Evolutionary conservation across 2,113 vertebrate genomes (phyloP), one percentile per base, ranked within the genome.

Genomic region (Ptyas mucosa): DNA sequence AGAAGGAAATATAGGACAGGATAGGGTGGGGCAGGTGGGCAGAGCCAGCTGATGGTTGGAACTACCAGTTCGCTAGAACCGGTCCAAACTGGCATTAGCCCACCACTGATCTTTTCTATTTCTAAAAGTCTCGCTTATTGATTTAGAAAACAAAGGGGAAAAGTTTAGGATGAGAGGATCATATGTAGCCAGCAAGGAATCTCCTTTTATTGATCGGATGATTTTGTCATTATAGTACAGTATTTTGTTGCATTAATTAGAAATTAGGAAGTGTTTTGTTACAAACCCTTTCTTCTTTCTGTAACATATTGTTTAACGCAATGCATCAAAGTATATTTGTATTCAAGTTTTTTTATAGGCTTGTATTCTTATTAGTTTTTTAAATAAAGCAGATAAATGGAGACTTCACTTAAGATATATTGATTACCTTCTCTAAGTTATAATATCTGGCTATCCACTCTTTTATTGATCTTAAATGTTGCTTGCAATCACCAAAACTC

Each of bases 371-470:
- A 93, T 23, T n/a, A 75, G 15, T 88, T 81, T 93, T 55, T 88
- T 81, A 46, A 21, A 81, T 81, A 58, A 64, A 85, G 53, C 9
- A 69, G 15, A 10, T 58, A n/a, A 90, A 81, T 91, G 92, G 69
- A 90, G 94, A 94, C 93, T 89, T 93, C 89, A 12, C 85, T 85
- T 9, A 29, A 5, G 57, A 26, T 49, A 75, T 90, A 91, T 94
- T 18, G 87, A 95, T 57, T 88, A 29, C 43, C 91, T 95, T 92
- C 51, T 29, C 91, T 94, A 49, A 85, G 46, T 81, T 3, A 7
- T 57, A 23, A 64, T 85, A 53, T 69, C 85, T 85, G 21, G 85
- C 23, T 54, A 26, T 9, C 53, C 69, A 89, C 90, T 89, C 54
- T 61, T 49, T 58, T 89, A 93, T 91, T 93, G 89, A 93, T 91